Evolutionary conservation across 2,888 invertebrate genomes (phyloP).

Genomic region (Hermaeophaga mercurialis): DNA sequence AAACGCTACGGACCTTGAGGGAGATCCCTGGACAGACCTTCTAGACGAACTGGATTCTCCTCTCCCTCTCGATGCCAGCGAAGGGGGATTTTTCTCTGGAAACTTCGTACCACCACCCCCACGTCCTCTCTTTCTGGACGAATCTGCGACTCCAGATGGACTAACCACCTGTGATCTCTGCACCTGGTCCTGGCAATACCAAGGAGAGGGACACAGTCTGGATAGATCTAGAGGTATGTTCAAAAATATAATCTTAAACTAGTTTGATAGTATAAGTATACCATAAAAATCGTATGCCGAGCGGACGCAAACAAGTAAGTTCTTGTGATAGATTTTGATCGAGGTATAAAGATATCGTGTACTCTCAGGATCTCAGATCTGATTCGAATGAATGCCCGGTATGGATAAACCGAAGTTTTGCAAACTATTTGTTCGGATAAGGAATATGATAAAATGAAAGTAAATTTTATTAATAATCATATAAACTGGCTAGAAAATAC

Average conservation of each 20-base stretch:
- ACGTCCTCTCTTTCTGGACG: slow-evolving; percentile 68
- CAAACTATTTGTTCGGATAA: too few relatives aligned
- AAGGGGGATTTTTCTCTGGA: slow-evolving; percentile 54
- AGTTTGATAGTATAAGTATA: not conserved
- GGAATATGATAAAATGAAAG: too few relatives aligned
- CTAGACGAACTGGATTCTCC: slow-evolving; percentile 42
- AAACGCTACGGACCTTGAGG: slow-evolving; percentile 31
- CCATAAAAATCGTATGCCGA: too few relatives aligned
- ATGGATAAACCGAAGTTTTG: too few relatives aligned
- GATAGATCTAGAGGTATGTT: slow-evolving; percentile 66
- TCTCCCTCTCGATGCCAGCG: slow-evolving; percentile 50
- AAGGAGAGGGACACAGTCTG: slow-evolving; percentile 49
- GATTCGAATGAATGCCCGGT: too few relatives aligned
- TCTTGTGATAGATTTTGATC: too few relatives aligned
- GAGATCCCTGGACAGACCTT: slow-evolving; percentile 37
- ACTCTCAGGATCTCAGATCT: too few relatives aligned
- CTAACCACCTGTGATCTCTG: slow-evolving; percentile 76
- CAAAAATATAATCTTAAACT: not conserved
- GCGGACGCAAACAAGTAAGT: too few relatives aligned
- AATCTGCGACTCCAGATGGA: slow-evolving; percentile 67
- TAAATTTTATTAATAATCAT: too few relatives aligned
- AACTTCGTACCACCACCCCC: slow-evolving; percentile 72
- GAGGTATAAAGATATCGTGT: too few relatives aligned
- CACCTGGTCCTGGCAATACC: slow-evolving; percentile 71
- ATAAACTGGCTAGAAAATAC: too few relatives aligned